Conservation (phyloP, 1,140 invertebrate genomes). For the Liolophura sinensis region DNA sequence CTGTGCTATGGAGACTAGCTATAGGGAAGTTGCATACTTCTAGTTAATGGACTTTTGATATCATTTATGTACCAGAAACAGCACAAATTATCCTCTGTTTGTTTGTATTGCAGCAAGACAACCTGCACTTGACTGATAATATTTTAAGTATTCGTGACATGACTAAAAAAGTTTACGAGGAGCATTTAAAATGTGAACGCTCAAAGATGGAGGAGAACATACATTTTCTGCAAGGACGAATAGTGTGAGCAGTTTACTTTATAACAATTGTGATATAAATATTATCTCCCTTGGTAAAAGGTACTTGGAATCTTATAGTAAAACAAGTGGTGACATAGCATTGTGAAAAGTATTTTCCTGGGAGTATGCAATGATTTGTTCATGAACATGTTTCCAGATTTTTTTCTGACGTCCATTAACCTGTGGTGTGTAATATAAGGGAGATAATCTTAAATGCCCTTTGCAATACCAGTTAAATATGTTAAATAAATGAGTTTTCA, state of each 20-base stretch:
- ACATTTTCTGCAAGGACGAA: slow-evolving; percentile 43
- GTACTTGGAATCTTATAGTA: neutral
- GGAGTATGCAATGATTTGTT: neutral
- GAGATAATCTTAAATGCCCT: neutral
- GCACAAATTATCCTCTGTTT: no score
- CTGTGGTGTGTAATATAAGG: neutral
- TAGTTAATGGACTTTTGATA: no score
- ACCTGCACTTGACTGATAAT: no score
- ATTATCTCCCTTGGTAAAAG: slow-evolving; percentile 4
- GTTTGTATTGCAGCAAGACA: no score
- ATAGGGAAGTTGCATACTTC: no score
- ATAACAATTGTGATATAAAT: neutral
- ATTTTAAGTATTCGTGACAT: no score
- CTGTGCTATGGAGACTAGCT: no score
- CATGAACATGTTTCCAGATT: no score
- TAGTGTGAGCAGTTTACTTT: slow-evolving; percentile 29
- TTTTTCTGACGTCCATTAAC: no score
- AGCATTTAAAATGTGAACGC: slow-evolving; percentile 40
- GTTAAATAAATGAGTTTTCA: neutral
- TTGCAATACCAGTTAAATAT: no score
- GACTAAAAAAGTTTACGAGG: slow-evolving; percentile 38
- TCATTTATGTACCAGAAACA: no score
- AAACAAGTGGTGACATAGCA: neutral
- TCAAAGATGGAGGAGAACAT: slow-evolving; percentile 44
- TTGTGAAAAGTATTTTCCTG: neutral